Evolutionary conservation across 30 jellyfish, hydroid and myxozoan species (phyloP).

Genomic region (Phacellophora camtschatica): DNA sequence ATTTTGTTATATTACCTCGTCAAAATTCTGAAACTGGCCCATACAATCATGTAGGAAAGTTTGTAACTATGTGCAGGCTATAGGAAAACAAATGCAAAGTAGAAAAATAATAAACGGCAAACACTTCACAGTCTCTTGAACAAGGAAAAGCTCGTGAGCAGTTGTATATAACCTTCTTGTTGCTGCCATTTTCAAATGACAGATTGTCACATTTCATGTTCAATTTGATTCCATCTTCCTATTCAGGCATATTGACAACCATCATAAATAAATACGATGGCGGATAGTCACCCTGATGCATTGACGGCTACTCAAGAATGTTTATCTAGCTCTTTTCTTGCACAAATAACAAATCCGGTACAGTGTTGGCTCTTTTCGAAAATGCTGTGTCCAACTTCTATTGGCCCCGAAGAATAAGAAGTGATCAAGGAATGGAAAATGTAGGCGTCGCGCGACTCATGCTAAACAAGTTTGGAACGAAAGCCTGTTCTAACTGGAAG

Average conservation of each 20-base stretch:
- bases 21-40: too few relatives aligned
- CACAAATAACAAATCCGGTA: background rate
- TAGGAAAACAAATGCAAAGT: too few relatives aligned
- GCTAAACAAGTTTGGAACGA: slow-evolving; percentile 23
- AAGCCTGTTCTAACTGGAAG: slow-evolving; percentile 21
- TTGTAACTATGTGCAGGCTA: too few relatives aligned
- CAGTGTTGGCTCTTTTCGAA: background rate
- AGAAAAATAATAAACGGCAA: too few relatives aligned
- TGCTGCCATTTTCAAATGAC: too few relatives aligned
- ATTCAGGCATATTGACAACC: slow-evolving; percentile 18
- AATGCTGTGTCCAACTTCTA: slow-evolving; percentile 2
- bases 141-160: too few relatives aligned
- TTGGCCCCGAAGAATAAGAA: slow-evolving; percentile 26
- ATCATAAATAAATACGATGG: background rate
- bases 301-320: slow-evolving; percentile 21
- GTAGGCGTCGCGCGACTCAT: slow-evolving; percentile 8
- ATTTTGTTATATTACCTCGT: too few relatives aligned
- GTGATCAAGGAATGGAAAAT: slow-evolving; percentile 46
- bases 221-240: too few relatives aligned
- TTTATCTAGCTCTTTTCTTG: background rate
- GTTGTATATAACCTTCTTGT: too few relatives aligned
- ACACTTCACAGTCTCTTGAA: too few relatives aligned
- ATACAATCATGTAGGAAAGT: too few relatives aligned
- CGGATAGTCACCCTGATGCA: background rate
- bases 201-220: too few relatives aligned